phyloP scores from a whole-genome alignment of 2,888 invertebrate genomes.

The Parochlus steinenii region DNA sequence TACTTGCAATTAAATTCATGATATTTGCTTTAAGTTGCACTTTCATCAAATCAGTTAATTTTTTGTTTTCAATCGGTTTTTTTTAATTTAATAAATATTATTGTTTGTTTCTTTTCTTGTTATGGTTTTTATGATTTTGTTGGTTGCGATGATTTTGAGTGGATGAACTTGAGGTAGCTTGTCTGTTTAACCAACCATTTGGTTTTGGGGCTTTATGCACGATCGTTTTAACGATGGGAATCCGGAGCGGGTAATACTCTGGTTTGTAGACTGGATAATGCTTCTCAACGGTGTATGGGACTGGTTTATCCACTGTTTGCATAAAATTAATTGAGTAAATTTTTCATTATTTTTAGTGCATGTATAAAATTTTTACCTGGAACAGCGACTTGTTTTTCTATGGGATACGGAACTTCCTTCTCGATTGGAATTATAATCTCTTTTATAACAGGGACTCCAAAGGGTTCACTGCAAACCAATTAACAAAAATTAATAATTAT shows the following conservation, averaged over 20 bases:
- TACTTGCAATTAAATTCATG: too few species aligned
- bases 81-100: too few species aligned
- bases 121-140: too few species aligned
- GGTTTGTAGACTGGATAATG: constrained; percentile 6
- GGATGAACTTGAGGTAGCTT: too few species aligned
- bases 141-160: too few species aligned
- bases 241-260: constrained; percentile 3
- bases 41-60: too few species aligned
- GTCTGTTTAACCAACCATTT: too few species aligned
- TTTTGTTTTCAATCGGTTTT: too few species aligned
- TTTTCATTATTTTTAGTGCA: too few species aligned
- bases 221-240: constrained; percentile 6
- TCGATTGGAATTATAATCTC: constrained; percentile 38
- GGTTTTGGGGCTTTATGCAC: constrained; percentile 7
- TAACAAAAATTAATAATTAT: constrained; percentile 25
- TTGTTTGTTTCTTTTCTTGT: too few species aligned
- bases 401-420: constrained; percentile 39
- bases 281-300: constrained; percentile 3
- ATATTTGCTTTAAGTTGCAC: too few species aligned
- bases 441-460: constrained; percentile 37
- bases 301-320: constrained; percentile 2
- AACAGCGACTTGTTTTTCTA: constrained; percentile 33
- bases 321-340: background rate
- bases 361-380: background rate
- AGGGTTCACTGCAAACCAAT: constrained; percentile 34